phyloP scores from a whole-genome alignment of 2,113 vertebrate genomes.

The Machaerirhynchus nigripectus region DNA sequence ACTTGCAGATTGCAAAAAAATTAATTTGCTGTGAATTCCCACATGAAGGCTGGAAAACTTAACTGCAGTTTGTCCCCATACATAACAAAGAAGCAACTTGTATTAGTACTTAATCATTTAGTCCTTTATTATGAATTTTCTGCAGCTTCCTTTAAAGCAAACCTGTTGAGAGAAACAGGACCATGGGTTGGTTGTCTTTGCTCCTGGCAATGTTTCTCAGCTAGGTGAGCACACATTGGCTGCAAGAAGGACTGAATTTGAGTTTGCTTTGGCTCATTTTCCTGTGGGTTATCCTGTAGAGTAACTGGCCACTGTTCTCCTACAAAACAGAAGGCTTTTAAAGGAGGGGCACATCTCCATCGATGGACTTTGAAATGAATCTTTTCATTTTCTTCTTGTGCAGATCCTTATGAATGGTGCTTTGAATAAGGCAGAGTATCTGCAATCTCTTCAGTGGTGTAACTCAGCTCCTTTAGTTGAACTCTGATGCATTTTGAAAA shows the following conservation, averaged over 20 bases:
- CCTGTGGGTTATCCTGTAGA: background rate
- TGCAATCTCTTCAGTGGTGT: background rate
- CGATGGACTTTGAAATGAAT: background rate
- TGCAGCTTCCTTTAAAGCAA: background rate
- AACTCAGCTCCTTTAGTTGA: background rate
- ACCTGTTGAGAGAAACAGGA: background rate
- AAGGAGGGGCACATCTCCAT: background rate
- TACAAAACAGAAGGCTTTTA: background rate
- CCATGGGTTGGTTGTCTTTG: background rate
- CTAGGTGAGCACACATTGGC: background rate
- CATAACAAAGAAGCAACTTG: background rate
- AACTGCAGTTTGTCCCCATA: accelerated
- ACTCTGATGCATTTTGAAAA: background rate
- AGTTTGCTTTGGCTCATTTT: background rate
- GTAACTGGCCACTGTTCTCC: background rate
- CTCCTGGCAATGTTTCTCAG: background rate
- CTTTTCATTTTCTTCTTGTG: background rate
- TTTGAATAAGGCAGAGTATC: background rate
- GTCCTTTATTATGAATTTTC: background rate
- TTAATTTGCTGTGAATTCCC: background rate
- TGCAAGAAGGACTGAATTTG: background rate
- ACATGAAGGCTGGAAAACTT: background rate
- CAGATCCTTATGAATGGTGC: background rate
- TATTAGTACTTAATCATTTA: background rate
- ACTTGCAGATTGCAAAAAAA: background rate